Evolutionary conservation across 1,140 invertebrate species (phyloP), one percentile per base, ranked within the genome.

Genomic region (Caerostris extrusa): DNA sequence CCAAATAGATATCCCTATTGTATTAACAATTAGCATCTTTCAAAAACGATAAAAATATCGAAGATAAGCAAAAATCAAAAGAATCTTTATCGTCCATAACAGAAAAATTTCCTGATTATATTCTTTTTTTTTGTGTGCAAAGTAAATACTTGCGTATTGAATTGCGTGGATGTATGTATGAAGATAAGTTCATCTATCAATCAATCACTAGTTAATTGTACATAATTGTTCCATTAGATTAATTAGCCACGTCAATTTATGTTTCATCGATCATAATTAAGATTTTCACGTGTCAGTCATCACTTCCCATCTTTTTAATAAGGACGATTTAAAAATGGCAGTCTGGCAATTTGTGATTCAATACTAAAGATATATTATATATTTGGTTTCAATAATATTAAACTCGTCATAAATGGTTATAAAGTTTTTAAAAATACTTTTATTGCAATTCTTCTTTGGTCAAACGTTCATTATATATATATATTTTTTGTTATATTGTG

Each of bases 161-260:
- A 12, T 50, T 53, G 19, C 7, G 19, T 6, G 5, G 17, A 69
- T 7, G 19, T 7, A 34, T 8, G n/a, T n/a, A 1, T 71, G 34
- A 53, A 50, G 53, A 12, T 12, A 77, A 77, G 53, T 8, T 12
- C 3, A 77, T 77, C 71, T 3, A 53, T 5, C 8, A 12, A 77
- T 53, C 71, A 34, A 77, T 77, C 71, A 53, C 34, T 10, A 12
- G 71, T 50, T 77, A 77, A 77, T 77, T 50, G 71, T 50, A 53
- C 71, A 77, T 12, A 77, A 77, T 77, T 77, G 71, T 77, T 77
- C 71, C 71, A 77, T 77, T 77, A 77, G 7, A 50, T 53, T 77
- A 77, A 77, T 77, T 77, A 77, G 71, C 50, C 10, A 14, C 53
- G 71, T 12, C 34, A 77, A 77, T 12, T 12, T 53, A 12, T 53